Base-by-base conservation (phyloP, 35 echinoderm and acorn worm species). In the Chiridota heheva region DNA sequence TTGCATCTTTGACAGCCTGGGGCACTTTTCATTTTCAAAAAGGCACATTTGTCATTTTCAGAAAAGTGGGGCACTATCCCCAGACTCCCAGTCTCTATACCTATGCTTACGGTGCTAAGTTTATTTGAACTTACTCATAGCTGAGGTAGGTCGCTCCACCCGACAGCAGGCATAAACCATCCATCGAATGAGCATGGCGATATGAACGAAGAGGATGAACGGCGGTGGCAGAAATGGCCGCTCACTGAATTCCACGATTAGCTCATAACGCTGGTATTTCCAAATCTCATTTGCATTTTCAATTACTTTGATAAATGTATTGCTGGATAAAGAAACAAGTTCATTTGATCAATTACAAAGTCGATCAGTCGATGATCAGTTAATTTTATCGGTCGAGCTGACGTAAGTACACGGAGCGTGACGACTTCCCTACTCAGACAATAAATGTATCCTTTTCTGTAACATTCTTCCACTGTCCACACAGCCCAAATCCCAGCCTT, bases 271-370 rank as follows among this genome's bases (percentile, higher is more conserved):
- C 20, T 97, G 78, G 32, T 81, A 97, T 60, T 91, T 91, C 94
- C 94, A 97, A 32, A 97, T 97, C 63, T 84, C 88, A 24, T 91
- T 90, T 5, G 94, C 88, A 42, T 97, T 97, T 47, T 97, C 94
- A 34, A 91, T 90, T 17, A 91, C 89, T 63, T 63, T 62, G 15
- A 32, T 72, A 53, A 97, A 97, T 1, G 82, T 97, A 76, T 91
- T 91, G 63, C 94, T 97, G 35, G 35, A 77, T 15, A 55, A 58
- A 36, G 40, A 26, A 13, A 18, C 25, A 38, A n/a, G n/a, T n/a
- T n/a, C n/a, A n/a, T n/a, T n/a, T n/a, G n/a, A n/a, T n/a, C n/a
- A n/a, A n/a, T n/a, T n/a, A n/a, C n/a, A n/a, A n/a, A n/a, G n/a
- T n/a, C n/a, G n/a, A n/a, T n/a, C n/a, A n/a, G n/a, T n/a, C n/a